Evolutionary conservation across 2,888 invertebrate genomes (phyloP), one percentile per base, ranked within the genome.

Genomic region (Euplagia quadripunctaria): DNA sequence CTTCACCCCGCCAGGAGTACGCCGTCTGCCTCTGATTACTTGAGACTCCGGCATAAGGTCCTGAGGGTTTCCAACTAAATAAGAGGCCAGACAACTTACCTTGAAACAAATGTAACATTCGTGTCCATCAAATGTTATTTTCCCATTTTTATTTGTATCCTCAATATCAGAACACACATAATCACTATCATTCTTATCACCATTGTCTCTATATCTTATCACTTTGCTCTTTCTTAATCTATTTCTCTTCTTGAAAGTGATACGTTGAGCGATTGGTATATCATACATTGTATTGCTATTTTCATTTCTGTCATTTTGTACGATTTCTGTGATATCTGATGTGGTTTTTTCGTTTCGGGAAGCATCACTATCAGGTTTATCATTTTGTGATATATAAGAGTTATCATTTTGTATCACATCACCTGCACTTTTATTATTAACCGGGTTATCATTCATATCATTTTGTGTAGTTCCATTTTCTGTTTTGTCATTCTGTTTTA

Each of bases 71-170:
- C 31, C 31, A 31, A 31, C 31, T 31, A 31, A 31, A 31, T 31
- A 31, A 31, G 31, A 31, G 31, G 31, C 31, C 31, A 31, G 31
- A 31, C 2, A 31, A 63, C 88, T 79, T 80, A 94, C 94, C 91
- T 93, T 92, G 76, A 92, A 92, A 79, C 95, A 95, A 11, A 94
- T 87, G 70, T 94, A 93, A 68, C 95, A 95, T 67, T 95, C 94
- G 68, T 92, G 90, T 0, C 87, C 87, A 61, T 92, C 90, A 7
- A 94, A 86, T 12, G 82, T 90, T 0, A 91, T 68, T 78, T 88
- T 89, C 6, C 81, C 81, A 58, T 81, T 85, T 0, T 51, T 73
- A 69, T 73, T 75, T 0, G 4, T 20, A 55, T 49, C 55, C 0
- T 31, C 68, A 31, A 14, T 31, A 20, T 71, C 68, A 41, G 14